Percentiles rank a stretch among this genome's conserved stretches.
These are phyloP conservation scores for Tetramorium simillimum DNA, from an alignment of 1,140 invertebrate species.

Conservation along the genomic window DNA sequence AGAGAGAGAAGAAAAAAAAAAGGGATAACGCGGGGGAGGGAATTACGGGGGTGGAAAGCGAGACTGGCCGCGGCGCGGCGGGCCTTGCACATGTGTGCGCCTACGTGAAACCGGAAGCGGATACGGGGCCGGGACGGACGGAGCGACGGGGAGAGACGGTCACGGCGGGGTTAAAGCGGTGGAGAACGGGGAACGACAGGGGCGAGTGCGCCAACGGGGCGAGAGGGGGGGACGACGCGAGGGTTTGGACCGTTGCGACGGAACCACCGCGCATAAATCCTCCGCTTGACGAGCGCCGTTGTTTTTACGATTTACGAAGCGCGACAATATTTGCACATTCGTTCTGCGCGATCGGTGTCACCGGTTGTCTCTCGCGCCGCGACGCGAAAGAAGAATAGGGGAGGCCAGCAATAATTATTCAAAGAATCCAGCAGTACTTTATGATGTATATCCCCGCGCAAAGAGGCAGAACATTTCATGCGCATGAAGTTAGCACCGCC, in stretches of 20 bases:
- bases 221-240: not conserved
- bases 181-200: not conserved
- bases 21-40: not conserved
- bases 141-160: conserved; percentile 7
- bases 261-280: conserved; percentile 68
- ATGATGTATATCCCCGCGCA: not conserved
- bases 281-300: conserved; percentile 68
- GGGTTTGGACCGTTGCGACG: conserved; percentile 59
- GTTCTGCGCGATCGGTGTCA: conserved; percentile 66
- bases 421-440: conserved; percentile 6
- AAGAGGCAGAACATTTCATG: not conserved
- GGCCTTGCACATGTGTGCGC: conserved; percentile 62
- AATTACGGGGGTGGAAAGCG: not conserved
- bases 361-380: conserved; percentile 15
- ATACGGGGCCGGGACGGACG: conserved; percentile 58
- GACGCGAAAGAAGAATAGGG: not conserved
- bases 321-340: conserved; percentile 70
- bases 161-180: conserved; percentile 20
- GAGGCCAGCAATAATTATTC: conserved; percentile 59
- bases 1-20: not conserved
- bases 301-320: conserved; percentile 73
- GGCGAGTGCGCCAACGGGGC: not conserved
- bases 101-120: conserved; percentile 70
- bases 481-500: too few species aligned
- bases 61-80: not conserved